Evolutionary conservation across 2,888 invertebrate genomes (phyloP), one percentile per base, ranked within the genome.

Genomic region (Plebejus anna): DNA sequence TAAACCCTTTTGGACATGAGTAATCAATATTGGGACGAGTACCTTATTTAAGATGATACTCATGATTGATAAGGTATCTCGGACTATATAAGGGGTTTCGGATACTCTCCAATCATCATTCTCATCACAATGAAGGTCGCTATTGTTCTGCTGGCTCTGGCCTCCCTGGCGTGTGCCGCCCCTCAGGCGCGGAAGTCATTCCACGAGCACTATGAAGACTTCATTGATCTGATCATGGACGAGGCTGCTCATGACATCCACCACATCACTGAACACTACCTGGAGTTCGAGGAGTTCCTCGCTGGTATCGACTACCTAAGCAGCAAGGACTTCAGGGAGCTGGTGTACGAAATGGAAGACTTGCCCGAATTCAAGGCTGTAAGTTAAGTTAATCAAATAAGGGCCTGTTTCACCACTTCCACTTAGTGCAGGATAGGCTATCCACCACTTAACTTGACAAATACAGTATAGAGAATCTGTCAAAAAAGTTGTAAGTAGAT

Each of bases 311-410:
- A 82, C 9, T 83, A 81, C 71, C 59, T 82, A 11, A 16, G 42
- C 36, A 79, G 80, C 1, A 77, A 80, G 36, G 76, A 79, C 70
- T 83, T 83, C 78, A 81, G 77, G 38, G 78, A 79, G n/a, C 55
- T 82, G 28, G 78, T 83, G 22, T 77, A 79, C 16, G 82, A 82
- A 79, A 81, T 83, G 81, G 83, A 83, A 77, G 78, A 80, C 11
- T 75, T 83, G 28, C 81, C 81, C 6, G 83, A 83, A 78, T 83
- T 83, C 70, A 80, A 79, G 73, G 80, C 81, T 61, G 83, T 83
- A 77, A 81, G 83, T 81, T 70, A 7, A 2, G 28, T 55, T 55
- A 42, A 9, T 42, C 1, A 42, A 32, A 32, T 32, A 32, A 32
- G 32, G 32, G 32, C 32, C 32, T 22, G 22, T 22, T 22, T 22